phyloP scores from a whole-genome alignment of 2,113 vertebrate genomes.

The Hirundichthys speculiger region DNA sequence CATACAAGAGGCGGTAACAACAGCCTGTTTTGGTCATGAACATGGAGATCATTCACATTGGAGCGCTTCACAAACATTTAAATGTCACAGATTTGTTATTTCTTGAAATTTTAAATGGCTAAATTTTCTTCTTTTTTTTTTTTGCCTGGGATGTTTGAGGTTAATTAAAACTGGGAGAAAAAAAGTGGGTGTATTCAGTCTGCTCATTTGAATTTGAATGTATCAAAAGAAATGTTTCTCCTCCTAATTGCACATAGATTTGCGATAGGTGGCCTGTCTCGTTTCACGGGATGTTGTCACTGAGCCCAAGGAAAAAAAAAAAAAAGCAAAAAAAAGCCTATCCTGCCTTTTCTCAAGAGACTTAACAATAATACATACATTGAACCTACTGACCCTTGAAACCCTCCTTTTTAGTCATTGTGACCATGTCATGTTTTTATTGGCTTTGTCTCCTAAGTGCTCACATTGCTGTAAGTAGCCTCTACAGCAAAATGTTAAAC shows the following conservation, averaged over 20 bases:
- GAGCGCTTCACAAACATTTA: too few species aligned
- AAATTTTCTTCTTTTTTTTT: too few species aligned
- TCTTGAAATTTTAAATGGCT: too few species aligned
- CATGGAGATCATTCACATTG: too few species aligned
- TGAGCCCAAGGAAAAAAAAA: slow-evolving; percentile 31
- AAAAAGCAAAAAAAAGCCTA: slow-evolving; percentile 57
- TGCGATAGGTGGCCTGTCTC: slow-evolving; percentile 23
- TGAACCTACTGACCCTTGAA: slow-evolving; percentile 75
- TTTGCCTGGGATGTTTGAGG: too few species aligned
- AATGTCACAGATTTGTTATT: too few species aligned
- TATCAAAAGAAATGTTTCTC: background rate
- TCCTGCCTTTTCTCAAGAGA: slow-evolving; percentile 73
- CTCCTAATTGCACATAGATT: slow-evolving; percentile 3
- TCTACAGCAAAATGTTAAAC: slow-evolving; percentile 53
- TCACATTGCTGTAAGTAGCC: slow-evolving; percentile 54
- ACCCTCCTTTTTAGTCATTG: slow-evolving; percentile 65
- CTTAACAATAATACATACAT: slow-evolving; percentile 72
- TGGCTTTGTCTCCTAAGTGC: slow-evolving; percentile 67
- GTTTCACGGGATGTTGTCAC: slow-evolving; percentile 43
- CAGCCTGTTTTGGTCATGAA: too few species aligned
- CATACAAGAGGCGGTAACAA: too few species aligned
- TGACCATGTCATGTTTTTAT: slow-evolving; percentile 67
- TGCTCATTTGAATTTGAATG: background rate
- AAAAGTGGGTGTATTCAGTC: background rate
- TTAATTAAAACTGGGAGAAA: too few species aligned